phyloP scores from a whole-genome alignment of 2,888 invertebrate genomes.

The Oasisia sp. region DNA sequence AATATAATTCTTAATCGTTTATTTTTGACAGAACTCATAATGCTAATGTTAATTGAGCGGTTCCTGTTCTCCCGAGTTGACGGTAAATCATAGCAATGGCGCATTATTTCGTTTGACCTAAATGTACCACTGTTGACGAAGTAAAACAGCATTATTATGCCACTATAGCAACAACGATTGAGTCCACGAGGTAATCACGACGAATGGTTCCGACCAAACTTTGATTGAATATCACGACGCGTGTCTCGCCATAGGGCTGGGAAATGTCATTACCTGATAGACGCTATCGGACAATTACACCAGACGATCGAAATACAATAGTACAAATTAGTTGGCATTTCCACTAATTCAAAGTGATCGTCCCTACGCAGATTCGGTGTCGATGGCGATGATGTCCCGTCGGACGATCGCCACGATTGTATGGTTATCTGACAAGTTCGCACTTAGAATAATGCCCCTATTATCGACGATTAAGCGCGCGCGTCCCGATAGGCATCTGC shows the following conservation, averaged over 20 bases:
- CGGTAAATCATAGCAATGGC: neutral
- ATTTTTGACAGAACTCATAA: too few relatives aligned
- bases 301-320: neutral
- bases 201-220: neutral
- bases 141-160: neutral
- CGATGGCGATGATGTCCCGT: neutral
- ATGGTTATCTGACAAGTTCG: neutral
- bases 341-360: constrained; percentile 13
- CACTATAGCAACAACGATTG: neutral
- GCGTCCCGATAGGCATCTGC: neutral
- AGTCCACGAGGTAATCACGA: neutral
- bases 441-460: constrained; percentile 17
- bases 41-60: too few relatives aligned
- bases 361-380: neutral
- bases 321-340: constrained; percentile 17
- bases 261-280: neutral
- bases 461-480: neutral
- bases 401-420: neutral
- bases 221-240: neutral
- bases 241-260: neutral
- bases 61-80: too few relatives aligned
- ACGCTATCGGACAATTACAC: neutral
- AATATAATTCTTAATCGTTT: too few relatives aligned
- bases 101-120: neutral
- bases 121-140: neutral